Base-by-base conservation (phyloP, 2,888 invertebrate species). In the Drosophila eohydei region DNA sequence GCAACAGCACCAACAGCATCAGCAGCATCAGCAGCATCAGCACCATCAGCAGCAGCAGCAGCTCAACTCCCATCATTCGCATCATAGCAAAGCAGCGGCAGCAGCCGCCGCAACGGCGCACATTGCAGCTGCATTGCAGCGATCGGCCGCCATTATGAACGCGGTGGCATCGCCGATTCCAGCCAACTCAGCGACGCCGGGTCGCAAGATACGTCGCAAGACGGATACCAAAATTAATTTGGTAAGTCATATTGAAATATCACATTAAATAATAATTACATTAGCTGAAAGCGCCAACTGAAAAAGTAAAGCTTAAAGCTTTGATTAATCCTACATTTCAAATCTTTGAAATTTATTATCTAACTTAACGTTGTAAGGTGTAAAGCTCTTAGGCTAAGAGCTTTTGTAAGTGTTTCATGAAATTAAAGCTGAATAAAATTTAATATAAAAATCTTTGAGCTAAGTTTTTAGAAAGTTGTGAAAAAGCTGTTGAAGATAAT, bases 201-300 rank as follows among this genome's bases (percentile, higher is more conserved):
- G 93, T 93, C 95, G 95, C 93, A 95, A 95, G 94, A 95, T 95
- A 93, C 94, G 95, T 92, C 95, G 95, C 94, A 95, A 95, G 94
- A 94, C 93, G 91, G 95, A 95, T 93, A 94, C 94, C 93, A 95
- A 93, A 89, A 91, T 92, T 64, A 92, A 91, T 90, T 85, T 89
- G 91, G 91, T 91, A 65, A 87, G 90, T 79, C 0, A 14, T 1
- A 36, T 1, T 9, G 4, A 28, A 12, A 9, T 4, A 28, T 36
- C 3, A n/a, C 12, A 34, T 34, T 21, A 16, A 21, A 32, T 16
- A 11, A 5, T 2, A 43, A 11, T 21, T 43, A 21, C 11, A 43
- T 43, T 43, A 43, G 11, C 4, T 43, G 21, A 16, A 11, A 11
- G 41, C 41, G n/a, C 1, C 28, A 28, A 3, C 12, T 21, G 2